Conservation (phyloP, 2,888 invertebrate species). For the Euzetes globulus region DNA sequence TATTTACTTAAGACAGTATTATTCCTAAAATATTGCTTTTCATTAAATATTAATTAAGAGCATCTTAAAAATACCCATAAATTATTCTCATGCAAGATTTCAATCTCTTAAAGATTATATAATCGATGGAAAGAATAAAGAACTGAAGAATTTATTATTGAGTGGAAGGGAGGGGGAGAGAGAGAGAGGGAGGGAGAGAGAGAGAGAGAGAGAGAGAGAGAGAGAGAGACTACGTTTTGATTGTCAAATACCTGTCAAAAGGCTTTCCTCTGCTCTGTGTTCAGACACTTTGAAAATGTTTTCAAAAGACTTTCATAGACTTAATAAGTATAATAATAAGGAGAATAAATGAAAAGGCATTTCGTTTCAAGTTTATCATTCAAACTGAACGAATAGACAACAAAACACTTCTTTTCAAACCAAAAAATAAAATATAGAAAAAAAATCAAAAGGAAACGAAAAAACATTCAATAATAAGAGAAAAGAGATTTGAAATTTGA, state of each 20-base stretch:
- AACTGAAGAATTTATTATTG: background rate
- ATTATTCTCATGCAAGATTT: too few species aligned
- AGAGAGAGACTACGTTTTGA: background rate
- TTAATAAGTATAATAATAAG: background rate
- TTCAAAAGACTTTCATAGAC: background rate
- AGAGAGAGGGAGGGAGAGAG: background rate
- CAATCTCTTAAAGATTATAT: background rate
- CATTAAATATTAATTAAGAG: too few species aligned
- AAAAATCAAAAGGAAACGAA: too few species aligned
- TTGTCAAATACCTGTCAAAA: slow-evolving; percentile 1
- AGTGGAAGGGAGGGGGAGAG: background rate
- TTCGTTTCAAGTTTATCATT: too few species aligned
- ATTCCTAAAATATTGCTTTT: too few species aligned
- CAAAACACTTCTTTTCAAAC: too few species aligned
- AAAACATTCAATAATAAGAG: too few species aligned
- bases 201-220: background rate
- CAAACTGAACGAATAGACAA: too few species aligned
- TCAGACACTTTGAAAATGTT: background rate
- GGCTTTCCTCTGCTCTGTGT: background rate
- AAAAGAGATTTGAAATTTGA: too few species aligned
- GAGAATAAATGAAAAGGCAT: background rate
- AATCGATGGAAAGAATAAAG: background rate
- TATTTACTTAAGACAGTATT: too few species aligned
- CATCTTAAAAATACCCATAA: too few species aligned
- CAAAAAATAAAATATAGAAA: too few species aligned